Percentiles rank a stretch among this genome's conserved stretches.
These are phyloP conservation scores for Bimastos eiseni DNA, from an alignment of 2,888 invertebrate species.

Conservation along the genomic window DNA sequence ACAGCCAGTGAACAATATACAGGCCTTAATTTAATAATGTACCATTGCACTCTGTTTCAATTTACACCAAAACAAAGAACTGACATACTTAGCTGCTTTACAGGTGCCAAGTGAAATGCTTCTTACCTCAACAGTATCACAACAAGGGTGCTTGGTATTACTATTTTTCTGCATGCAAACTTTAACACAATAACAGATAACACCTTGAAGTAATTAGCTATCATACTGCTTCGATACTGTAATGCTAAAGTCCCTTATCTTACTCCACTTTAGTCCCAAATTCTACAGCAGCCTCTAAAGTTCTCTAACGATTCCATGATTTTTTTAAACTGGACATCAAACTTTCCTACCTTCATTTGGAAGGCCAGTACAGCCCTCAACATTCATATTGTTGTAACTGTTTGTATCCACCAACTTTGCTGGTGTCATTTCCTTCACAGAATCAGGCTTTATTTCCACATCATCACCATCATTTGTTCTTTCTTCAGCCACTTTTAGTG, in stretches of 20 bases:
- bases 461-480: not conserved
- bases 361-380: not conserved
- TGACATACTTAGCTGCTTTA: not conserved
- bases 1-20: too few species aligned
- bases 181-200: not conserved
- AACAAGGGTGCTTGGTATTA: not conserved
- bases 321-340: not conserved
- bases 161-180: not conserved
- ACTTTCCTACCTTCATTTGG: conserved; percentile 13
- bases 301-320: too few species aligned
- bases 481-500: conserved; percentile 17
- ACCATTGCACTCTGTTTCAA: too few species aligned
- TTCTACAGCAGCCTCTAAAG: too few species aligned
- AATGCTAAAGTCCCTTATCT: too few species aligned
- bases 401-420: conserved; percentile 15
- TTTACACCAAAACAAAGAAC: too few species aligned
- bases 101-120: not conserved
- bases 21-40: too few species aligned
- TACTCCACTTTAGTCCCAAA: too few species aligned
- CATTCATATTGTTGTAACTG: conserved; percentile 23
- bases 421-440: conserved; percentile 8
- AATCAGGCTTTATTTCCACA: not conserved
- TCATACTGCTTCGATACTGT: too few species aligned
- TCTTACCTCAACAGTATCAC: not conserved
- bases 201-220: too few species aligned